Conservation (phyloP, 1,140 invertebrate genomes). For the Tenebrio molitor region DNA sequence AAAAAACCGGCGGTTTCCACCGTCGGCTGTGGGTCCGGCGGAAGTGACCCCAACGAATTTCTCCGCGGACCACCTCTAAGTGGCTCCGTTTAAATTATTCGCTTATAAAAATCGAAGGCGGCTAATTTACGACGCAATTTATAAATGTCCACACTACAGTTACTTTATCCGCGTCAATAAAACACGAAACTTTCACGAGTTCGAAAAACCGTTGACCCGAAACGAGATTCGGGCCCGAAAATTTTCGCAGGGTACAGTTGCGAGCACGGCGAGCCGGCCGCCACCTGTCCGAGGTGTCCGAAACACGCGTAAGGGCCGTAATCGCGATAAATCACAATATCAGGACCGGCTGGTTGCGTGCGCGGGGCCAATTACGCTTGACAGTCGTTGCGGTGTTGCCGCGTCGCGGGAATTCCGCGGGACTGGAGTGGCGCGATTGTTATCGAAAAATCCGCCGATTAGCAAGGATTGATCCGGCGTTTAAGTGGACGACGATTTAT, state of each 20-base stretch:
- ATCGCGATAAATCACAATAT: conserved; percentile 22
- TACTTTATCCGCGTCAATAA: conserved; percentile 31
- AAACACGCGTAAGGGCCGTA: conserved; percentile 9
- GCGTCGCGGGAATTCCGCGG: conserved; percentile 2
- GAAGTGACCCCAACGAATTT: too few relatives aligned
- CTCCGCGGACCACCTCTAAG: conserved; percentile 23
- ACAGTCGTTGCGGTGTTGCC: conserved; percentile 30
- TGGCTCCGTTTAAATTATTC: conserved; percentile 8
- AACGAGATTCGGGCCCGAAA: not conserved
- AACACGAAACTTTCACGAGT: conserved; percentile 16
- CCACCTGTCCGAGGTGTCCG: conserved; percentile 15
- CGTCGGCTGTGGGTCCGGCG: too few relatives aligned
- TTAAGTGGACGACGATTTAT: not conserved
- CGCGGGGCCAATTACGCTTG: not conserved
- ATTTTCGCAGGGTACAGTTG: too few relatives aligned
- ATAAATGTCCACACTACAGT: conserved; percentile 38
- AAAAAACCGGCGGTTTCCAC: not conserved
- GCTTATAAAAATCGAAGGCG: conserved; percentile 29
- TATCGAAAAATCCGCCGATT: conserved; percentile 10
- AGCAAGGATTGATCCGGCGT: not conserved
- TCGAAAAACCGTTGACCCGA: conserved; percentile 18
- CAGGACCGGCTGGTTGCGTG: conserved; percentile 4
- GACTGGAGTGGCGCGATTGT: not conserved
- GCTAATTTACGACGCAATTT: conserved; percentile 24
- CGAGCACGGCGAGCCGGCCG: not conserved